Percentiles rank a stretch among this genome's conserved stretches.
Evolutionary conservation across 1,140 invertebrate genomes (phyloP).

Genomic region (Lepidurus arcticus): DNA sequence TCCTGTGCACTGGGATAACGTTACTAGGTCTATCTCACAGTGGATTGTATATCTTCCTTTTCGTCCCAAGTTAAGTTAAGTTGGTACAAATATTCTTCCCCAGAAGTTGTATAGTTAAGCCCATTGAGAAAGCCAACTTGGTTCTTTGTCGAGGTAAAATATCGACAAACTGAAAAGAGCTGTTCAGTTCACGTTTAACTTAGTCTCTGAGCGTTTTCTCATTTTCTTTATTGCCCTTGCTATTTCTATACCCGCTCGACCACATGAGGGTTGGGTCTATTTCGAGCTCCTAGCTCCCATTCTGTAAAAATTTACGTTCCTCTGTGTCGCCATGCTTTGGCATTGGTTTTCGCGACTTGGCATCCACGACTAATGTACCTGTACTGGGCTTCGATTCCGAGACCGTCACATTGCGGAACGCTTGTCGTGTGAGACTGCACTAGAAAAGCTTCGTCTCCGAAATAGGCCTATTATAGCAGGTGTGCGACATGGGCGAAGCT

Average conservation of each 20-base stretch:
- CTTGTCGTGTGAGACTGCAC: neutral
- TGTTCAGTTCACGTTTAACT: too few species aligned
- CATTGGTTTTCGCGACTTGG: neutral
- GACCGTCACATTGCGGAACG: neutral
- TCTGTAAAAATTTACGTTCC: constrained; percentile 19
- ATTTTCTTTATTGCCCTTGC: constrained; percentile 21
- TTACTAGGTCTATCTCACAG: neutral
- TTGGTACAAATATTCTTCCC: neutral
- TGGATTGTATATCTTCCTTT: neutral
- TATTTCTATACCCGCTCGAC: constrained; percentile 23
- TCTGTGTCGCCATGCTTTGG: constrained; percentile 9
- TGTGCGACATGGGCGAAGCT: neutral
- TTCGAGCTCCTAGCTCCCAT: constrained; percentile 21
- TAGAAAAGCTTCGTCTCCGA: neutral
- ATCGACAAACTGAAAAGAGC: neutral
- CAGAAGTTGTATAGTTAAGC: neutral
- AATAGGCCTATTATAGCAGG: constrained; percentile 18
- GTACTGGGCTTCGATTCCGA: neutral
- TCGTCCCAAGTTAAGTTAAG: neutral
- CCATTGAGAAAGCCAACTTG: neutral
- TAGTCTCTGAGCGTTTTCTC: constrained; percentile 4
- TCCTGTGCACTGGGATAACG: neutral
- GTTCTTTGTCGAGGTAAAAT: neutral
- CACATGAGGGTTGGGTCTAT: neutral
- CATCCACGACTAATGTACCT: neutral